Evolutionary conservation across 2,113 vertebrate species (phyloP).

Genomic region (Archocentrus centrarchus): DNA sequence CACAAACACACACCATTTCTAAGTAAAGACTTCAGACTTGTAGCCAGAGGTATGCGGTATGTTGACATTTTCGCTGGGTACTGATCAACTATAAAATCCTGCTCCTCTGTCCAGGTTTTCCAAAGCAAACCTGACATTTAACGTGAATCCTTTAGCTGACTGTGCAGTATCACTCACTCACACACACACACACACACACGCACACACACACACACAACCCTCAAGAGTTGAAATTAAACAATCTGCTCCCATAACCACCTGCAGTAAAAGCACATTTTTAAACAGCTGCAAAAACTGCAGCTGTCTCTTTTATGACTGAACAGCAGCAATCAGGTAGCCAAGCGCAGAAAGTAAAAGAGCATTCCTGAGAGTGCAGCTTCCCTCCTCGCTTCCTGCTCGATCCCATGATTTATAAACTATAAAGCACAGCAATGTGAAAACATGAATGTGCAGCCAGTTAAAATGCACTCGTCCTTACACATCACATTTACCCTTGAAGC

Average conservation of each 20-base stretch:
- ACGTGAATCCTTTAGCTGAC: not conserved
- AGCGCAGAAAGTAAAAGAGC: slow-evolving; percentile 21
- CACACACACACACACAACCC: no score
- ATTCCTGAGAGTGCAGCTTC: slow-evolving; percentile 47
- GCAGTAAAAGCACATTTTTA: slow-evolving; percentile 31
- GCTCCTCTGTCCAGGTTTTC: not conserved
- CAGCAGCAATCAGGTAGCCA: slow-evolving; percentile 38
- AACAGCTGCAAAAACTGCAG: slow-evolving; percentile 31
- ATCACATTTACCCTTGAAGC: not conserved
- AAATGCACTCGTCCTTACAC: not conserved
- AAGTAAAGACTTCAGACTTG: not conserved
- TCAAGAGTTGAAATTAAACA: slow-evolving; percentile 40
- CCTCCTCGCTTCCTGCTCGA: slow-evolving; percentile 4
- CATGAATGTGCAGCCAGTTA: slow-evolving; percentile 3
- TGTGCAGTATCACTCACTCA: not conserved
- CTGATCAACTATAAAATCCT: not conserved
- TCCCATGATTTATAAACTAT: slow-evolving; percentile 19
- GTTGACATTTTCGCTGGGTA: not conserved
- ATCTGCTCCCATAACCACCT: slow-evolving; percentile 27
- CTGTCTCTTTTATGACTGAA: slow-evolving; percentile 38
- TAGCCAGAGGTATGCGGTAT: not conserved
- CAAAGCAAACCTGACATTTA: not conserved
- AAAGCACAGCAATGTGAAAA: slow-evolving; percentile 16
- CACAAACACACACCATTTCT: not conserved
- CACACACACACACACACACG: no score